phyloP scores from a whole-genome alignment of 2,113 vertebrate species.

The Columba janthina region DNA sequence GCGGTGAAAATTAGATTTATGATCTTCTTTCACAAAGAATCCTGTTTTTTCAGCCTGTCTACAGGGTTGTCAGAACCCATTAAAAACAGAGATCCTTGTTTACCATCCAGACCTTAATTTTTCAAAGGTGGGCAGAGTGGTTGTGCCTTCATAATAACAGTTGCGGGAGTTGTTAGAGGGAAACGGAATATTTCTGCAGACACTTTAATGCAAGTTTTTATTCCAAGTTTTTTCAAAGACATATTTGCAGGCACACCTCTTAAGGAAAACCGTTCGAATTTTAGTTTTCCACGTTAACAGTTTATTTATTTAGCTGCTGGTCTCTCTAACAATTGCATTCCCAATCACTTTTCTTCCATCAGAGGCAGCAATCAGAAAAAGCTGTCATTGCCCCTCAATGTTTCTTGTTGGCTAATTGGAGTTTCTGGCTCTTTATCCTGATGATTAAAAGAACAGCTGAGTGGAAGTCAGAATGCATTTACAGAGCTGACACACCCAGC shows the following conservation, averaged over 20 bases:
- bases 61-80: background rate
- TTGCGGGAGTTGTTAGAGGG: background rate
- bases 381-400: slow-evolving; percentile 18
- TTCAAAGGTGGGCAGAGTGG: background rate
- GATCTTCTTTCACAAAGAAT: background rate
- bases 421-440: slow-evolving; percentile 26
- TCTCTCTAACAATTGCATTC: background rate
- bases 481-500: background rate
- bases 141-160: background rate
- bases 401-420: background rate
- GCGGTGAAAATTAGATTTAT: background rate
- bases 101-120: background rate
- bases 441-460: slow-evolving; percentile 61
- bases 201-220: background rate
- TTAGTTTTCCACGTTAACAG: background rate
- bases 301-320: background rate
- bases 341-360: background rate
- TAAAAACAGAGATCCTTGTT: background rate
- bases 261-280: background rate
- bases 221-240: background rate
- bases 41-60: background rate
- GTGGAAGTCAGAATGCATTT: slow-evolving; percentile 20
- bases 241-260: background rate
- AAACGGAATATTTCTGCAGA: background rate
- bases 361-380: slow-evolving; percentile 11